Percentiles rank a stretch among this genome's conserved stretches.
phyloP scores from a whole-genome alignment of 2,888 invertebrate species.

The Dolomedes plantarius region DNA sequence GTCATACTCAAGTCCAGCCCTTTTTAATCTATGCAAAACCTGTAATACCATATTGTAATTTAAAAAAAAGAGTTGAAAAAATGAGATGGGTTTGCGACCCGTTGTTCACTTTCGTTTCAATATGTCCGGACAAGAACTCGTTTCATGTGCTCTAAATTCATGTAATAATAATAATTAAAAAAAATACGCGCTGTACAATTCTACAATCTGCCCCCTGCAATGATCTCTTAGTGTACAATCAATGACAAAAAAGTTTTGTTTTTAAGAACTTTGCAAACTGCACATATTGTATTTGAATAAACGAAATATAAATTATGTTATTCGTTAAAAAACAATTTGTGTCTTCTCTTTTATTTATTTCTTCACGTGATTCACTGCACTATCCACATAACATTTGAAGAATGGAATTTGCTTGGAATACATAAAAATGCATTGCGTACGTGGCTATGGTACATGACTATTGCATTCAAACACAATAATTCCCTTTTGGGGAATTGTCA shows the following conservation, averaged over 20 bases:
- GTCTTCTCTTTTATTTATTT: slow-evolving; percentile 15
- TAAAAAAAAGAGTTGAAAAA: background rate
- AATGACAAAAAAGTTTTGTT: slow-evolving; percentile 63
- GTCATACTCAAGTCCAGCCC: too few species aligned
- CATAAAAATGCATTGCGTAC: too few species aligned
- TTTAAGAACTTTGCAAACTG: slow-evolving; percentile 69
- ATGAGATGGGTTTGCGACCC: too few species aligned
- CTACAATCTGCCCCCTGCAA: slow-evolving; percentile 12
- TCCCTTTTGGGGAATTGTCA: too few species aligned
- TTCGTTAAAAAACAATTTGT: slow-evolving; percentile 56
- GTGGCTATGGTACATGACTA: too few species aligned
- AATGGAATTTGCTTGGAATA: too few species aligned
- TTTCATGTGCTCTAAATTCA: slow-evolving; percentile 42
- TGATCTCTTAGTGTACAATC: slow-evolving; percentile 70
- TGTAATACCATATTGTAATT: background rate
- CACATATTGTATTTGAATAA: slow-evolving; percentile 71
- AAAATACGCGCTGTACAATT: slow-evolving; percentile 42
- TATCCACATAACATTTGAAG: too few species aligned
- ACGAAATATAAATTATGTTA: slow-evolving; percentile 71
- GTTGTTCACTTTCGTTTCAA: background rate
- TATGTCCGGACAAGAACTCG: background rate
- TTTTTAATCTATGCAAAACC: background rate
- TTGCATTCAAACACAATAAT: too few species aligned
- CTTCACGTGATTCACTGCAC: too few species aligned
- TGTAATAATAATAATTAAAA: too few species aligned